phyloP scores from a whole-genome alignment of 1,140 invertebrate genomes.

The Leguminivora glycinivorella region DNA sequence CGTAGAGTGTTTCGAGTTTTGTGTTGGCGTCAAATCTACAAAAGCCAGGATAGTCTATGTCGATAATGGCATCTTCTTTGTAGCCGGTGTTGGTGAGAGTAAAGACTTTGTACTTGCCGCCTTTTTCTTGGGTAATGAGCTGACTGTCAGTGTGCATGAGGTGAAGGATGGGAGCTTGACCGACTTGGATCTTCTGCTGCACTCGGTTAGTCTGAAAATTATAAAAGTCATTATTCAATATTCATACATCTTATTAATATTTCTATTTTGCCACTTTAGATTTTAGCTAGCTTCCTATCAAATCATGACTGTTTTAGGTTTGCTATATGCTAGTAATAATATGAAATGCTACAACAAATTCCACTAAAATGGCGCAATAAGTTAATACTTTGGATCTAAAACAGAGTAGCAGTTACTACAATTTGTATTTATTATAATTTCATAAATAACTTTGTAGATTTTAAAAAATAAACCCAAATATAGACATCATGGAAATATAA shows the following conservation, averaged over 20 bases:
- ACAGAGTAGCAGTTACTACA: too few species aligned
- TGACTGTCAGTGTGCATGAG: conserved; percentile 79
- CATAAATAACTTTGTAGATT: not conserved
- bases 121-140: conserved; percentile 85
- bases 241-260: too few species aligned
- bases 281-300: too few species aligned
- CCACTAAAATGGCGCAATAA: too few species aligned
- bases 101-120: conserved; percentile 84
- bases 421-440: too few species aligned
- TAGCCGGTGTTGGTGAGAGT: conserved; percentile 81
- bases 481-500: not conserved
- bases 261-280: too few species aligned
- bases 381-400: too few species aligned
- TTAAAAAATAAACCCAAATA: not conserved
- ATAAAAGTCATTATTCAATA: too few species aligned
- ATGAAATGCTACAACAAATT: too few species aligned
- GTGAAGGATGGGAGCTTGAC: conserved; percentile 79
- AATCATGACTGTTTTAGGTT: too few species aligned
- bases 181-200: conserved; percentile 80
- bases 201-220: conserved; percentile 80
- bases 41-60: conserved; percentile 82
- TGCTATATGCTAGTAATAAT: too few species aligned
- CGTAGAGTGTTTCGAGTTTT: conserved; percentile 82
- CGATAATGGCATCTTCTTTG: conserved; percentile 77
- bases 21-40: conserved; percentile 82